Evolutionary conservation across 2,888 invertebrate species (phyloP).

Genomic region (Synergus japonicus): DNA sequence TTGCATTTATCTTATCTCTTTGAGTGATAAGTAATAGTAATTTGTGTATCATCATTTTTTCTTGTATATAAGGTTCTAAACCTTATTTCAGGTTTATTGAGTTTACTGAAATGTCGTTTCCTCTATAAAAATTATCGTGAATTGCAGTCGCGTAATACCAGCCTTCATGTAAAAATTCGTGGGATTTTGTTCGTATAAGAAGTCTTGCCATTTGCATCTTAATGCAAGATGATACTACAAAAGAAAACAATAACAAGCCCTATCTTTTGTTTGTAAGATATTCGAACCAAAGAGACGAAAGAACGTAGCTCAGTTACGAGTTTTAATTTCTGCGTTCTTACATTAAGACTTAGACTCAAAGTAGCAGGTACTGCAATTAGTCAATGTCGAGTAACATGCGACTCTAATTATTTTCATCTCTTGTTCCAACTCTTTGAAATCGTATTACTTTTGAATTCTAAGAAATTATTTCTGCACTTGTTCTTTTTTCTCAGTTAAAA

Average conservation of each 20-base stretch:
- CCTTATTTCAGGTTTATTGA: background rate
- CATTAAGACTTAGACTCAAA: background rate
- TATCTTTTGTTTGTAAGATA: background rate
- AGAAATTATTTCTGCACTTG: background rate
- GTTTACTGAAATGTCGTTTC: background rate
- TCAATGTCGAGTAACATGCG: background rate
- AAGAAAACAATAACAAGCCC: background rate
- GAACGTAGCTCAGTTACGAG: background rate
- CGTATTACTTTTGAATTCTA: background rate
- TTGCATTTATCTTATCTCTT: background rate
- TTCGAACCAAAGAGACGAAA: background rate
- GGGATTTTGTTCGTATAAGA: background rate
- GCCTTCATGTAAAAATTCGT: background rate
- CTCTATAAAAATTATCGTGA: background rate
- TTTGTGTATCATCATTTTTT: background rate
- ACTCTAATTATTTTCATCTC: background rate
- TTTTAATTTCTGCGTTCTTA: conserved; percentile 1
- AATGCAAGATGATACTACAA: background rate
- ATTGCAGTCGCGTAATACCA: background rate
- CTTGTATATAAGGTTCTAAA: background rate
- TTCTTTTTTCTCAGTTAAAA: background rate
- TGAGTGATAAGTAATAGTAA: background rate
- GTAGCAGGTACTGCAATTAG: background rate
- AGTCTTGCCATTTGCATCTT: background rate
- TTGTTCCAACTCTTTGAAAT: background rate